phyloP scores from a whole-genome alignment of 2,797 vertebrate genomes.

The Acanthiza pusilla region DNA sequence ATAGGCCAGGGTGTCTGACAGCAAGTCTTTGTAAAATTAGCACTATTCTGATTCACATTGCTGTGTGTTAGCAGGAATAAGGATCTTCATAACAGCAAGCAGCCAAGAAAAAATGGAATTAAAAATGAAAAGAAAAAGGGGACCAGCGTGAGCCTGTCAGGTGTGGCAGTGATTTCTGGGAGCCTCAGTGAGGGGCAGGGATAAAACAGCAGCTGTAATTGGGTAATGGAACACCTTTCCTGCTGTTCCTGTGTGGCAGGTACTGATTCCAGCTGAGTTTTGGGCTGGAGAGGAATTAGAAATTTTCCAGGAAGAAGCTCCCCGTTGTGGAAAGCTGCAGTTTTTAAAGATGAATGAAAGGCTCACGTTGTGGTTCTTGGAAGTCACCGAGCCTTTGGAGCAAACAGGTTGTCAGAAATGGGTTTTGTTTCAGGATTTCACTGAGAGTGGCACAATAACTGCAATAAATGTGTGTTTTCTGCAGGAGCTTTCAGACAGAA shows the following conservation, averaged over 20 bases:
- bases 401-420: background rate
- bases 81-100: background rate
- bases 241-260: background rate
- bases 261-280: background rate
- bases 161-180: background rate
- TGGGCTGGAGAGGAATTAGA: background rate
- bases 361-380: background rate
- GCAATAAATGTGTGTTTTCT: background rate
- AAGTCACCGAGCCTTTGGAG: background rate
- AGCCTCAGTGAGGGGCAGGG: background rate
- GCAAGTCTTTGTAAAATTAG: background rate
- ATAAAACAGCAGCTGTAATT: background rate
- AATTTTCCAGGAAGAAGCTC: background rate
- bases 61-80: background rate
- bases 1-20: background rate
- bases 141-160: background rate
- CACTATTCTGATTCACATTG: background rate
- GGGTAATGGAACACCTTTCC: background rate
- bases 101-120: background rate
- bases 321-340: background rate
- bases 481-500: background rate
- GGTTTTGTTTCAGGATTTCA: background rate
- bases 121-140: background rate
- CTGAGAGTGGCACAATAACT: background rate
- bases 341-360: background rate